Percentiles rank a stretch among this genome's conserved stretches.
Evolutionary conservation across 2,113 vertebrate species (phyloP).

Genomic region (Arizona elegans): DNA sequence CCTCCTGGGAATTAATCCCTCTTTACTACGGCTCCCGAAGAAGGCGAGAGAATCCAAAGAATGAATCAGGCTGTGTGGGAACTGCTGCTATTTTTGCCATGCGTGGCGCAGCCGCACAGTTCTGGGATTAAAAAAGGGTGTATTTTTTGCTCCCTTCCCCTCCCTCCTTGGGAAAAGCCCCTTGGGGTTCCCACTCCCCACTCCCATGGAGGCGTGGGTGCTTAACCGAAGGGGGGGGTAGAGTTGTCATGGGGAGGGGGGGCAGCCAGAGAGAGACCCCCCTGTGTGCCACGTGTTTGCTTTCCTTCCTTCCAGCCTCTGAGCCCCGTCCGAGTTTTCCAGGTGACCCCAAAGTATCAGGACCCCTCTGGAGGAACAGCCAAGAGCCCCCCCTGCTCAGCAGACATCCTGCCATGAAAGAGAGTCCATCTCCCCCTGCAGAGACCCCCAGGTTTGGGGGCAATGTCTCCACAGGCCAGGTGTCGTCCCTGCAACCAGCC

Average conservation of each 20-base stretch:
- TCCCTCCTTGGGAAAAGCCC: background rate
- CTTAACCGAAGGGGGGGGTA: too few species aligned
- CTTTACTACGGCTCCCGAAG: too few species aligned
- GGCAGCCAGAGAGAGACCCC: background rate
- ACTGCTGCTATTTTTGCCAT: background rate
- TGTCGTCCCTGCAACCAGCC: background rate
- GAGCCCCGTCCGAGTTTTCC: background rate
- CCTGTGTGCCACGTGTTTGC: too few species aligned
- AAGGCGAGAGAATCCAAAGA: too few species aligned
- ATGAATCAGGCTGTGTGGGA: background rate
- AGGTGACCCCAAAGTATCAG: background rate
- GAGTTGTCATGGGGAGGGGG: too few species aligned
- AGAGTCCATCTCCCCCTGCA: background rate
- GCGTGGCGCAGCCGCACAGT: fast-evolving
- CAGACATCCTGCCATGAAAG: slow-evolving; percentile 16
- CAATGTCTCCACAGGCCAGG: background rate
- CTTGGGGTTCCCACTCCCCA: too few species aligned
- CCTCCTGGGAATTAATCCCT: too few species aligned
- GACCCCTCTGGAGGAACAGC: background rate
- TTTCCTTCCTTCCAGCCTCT: background rate
- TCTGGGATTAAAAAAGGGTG: fast-evolving
- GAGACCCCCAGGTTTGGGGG: background rate
- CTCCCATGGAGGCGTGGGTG: too few species aligned
- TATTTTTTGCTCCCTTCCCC: too few species aligned
- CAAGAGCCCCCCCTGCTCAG: slow-evolving; percentile 8